These are phyloP conservation scores for Halocynthia roretzi DNA, from an alignment of 23 tunicate species.

Conservation along the genomic window DNA sequence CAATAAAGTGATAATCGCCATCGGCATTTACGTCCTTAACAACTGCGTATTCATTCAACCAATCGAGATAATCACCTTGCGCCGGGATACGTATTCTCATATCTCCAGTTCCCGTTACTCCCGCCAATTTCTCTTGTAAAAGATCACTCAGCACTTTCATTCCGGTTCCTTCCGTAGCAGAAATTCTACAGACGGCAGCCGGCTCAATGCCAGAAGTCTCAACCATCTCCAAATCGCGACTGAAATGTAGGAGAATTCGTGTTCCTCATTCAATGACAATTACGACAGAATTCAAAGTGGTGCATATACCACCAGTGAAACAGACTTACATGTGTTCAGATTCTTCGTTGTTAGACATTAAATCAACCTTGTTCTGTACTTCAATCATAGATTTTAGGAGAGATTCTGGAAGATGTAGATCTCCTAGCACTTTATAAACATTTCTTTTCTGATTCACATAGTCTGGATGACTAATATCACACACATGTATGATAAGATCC, in stretches of 20 bases:
- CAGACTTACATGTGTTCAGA: background rate
- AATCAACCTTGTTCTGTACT: constrained; percentile 77
- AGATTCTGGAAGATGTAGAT: constrained; percentile 21
- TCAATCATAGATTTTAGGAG: constrained; percentile 58
- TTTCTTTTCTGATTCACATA: constrained; percentile 38
- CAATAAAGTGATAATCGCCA: constrained; percentile 31
- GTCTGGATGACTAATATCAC: constrained; percentile 80
- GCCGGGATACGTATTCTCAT: constrained; percentile 43
- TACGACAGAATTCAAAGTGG: background rate
- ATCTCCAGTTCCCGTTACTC: constrained; percentile 27
- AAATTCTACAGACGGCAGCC: constrained; percentile 37
- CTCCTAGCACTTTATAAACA: constrained; percentile 46
- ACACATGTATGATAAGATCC: constrained; percentile 80
- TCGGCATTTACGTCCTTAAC: constrained; percentile 25
- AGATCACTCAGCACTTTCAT: constrained; percentile 17
- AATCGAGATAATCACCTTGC: constrained; percentile 39
- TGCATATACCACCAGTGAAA: background rate
- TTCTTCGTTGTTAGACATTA: constrained; percentile 8
- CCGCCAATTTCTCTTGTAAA: constrained; percentile 42
- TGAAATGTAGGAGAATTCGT: constrained; percentile 1
- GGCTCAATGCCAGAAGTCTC: constrained; percentile 8
- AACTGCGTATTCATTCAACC: constrained; percentile 38
- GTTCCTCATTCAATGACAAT: background rate
- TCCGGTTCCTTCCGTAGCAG: constrained; percentile 40
- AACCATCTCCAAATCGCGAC: background rate